Conservation (phyloP, 2,113 vertebrate species). For the Numida meleagris region DNA sequence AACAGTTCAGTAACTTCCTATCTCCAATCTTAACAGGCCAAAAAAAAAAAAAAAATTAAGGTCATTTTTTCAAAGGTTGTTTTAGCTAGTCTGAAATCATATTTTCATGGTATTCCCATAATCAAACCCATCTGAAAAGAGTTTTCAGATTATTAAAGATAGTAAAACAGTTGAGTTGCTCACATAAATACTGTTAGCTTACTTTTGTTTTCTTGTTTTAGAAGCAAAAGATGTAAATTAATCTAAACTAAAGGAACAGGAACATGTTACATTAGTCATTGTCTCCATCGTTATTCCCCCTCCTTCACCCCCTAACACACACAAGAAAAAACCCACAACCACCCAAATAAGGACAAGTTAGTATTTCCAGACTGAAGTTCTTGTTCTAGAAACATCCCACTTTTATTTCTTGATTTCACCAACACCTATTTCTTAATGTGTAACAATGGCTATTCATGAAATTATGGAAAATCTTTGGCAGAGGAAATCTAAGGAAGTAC, state of each 20-base stretch:
- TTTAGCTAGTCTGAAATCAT: neutral
- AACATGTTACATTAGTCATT: neutral
- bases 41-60: neutral
- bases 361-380: slow-evolving; percentile 36
- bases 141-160: neutral
- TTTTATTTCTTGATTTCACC: neutral
- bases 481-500: neutral
- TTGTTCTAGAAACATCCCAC: neutral
- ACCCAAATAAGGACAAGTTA: neutral
- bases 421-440: neutral
- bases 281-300: too few relatives aligned
- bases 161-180: slow-evolving; percentile 22
- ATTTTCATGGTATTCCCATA: neutral
- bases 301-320: too few relatives aligned
- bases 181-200: slow-evolving; percentile 12
- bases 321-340: neutral
- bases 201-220: slow-evolving; percentile 27
- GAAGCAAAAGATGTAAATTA: neutral
- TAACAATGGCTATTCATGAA: neutral
- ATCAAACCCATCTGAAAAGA: neutral
- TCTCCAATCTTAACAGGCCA: neutral
- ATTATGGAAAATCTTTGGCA: neutral
- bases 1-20: neutral
- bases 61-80: neutral
- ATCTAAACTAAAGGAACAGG: slow-evolving; percentile 47